Base-by-base conservation (phyloP, 2,797 vertebrate species). In the Hapalemur alaotrensis region DNA sequence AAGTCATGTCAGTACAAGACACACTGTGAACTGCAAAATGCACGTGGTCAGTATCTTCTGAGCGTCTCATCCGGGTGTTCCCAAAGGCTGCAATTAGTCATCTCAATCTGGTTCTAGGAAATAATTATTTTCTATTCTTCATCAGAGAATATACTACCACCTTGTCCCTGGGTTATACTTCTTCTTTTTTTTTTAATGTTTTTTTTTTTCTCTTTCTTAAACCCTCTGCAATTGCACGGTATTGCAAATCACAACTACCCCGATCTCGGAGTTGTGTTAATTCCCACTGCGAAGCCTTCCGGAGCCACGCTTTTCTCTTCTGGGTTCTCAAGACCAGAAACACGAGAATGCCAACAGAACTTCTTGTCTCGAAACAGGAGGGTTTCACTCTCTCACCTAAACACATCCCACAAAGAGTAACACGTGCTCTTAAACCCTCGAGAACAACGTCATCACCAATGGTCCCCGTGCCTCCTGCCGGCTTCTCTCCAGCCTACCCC, bases 101-200 rank as follows among this genome's bases (percentile, higher is more conserved):
- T 96, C 95, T 96, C 57, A 50, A 67, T 82, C 83, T 97, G 95
- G 96, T 73, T 98, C 81, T 97, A 95, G 97, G 95, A 97, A 84
- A 97, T 96, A 97, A 94, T 96, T 97, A 96, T 97, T 98, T 98
- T 97, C 94, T 97, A 78, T 96, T 96, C 95, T 97, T 98, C 96
- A 57, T n/a, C 67, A 89, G 41, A 65, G 76, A 85, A 89, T 78
- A 57, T n/a, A 41, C 59, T 81, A 28, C 28, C 14, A 6, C 63
- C 70, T 94, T 84, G 28, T 48, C 46, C 86, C 13, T 72, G 30
- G 63, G 7, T 80, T 63, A 59, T 23, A 20, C 1, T 54, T 54
- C 18, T 28, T 72, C 23, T 30, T 38, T 25, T 41, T 1, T 13
- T 32, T 32, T 59, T 17, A 38, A 69, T 17, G 11, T 25, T 52